phyloP scores from a whole-genome alignment of 2,797 vertebrate genomes.

The Florisuga fusca region DNA sequence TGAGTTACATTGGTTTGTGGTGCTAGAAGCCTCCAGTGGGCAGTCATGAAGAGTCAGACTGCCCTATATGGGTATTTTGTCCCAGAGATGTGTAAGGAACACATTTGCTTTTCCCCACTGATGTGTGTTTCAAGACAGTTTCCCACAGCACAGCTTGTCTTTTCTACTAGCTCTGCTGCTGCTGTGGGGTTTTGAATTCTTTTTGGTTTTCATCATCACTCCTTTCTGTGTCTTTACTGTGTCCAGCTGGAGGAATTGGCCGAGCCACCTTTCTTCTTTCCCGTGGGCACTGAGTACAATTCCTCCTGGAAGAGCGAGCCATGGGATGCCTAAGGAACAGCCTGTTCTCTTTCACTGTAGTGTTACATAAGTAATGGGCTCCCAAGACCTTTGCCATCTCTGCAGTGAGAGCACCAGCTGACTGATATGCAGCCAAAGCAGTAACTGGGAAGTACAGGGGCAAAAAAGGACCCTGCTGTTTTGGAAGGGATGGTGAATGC shows the following conservation, averaged over 20 bases:
- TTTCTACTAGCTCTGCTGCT: background rate
- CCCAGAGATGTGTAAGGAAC: background rate
- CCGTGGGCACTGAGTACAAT: accelerated
- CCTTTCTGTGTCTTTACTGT: accelerated
- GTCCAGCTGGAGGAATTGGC: background rate
- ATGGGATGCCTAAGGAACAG: background rate
- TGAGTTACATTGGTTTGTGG: background rate
- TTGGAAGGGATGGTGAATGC: background rate
- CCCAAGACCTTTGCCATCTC: background rate
- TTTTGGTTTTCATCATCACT: background rate
- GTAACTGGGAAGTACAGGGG: accelerated
- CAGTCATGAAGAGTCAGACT: background rate
- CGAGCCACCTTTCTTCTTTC: background rate
- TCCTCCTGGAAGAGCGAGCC: background rate
- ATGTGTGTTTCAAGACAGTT: background rate
- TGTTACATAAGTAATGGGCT: background rate
- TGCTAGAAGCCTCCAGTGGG: background rate
- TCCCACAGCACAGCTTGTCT: background rate
- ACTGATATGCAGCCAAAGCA: background rate
- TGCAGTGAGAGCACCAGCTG: background rate
- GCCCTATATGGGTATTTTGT: background rate
- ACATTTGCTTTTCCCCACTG: background rate
- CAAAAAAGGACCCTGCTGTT: background rate
- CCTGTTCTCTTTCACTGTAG: background rate
- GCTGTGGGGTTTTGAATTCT: background rate